Conservation (phyloP, 1,140 invertebrate genomes). For the Magallana gigas region DNA sequence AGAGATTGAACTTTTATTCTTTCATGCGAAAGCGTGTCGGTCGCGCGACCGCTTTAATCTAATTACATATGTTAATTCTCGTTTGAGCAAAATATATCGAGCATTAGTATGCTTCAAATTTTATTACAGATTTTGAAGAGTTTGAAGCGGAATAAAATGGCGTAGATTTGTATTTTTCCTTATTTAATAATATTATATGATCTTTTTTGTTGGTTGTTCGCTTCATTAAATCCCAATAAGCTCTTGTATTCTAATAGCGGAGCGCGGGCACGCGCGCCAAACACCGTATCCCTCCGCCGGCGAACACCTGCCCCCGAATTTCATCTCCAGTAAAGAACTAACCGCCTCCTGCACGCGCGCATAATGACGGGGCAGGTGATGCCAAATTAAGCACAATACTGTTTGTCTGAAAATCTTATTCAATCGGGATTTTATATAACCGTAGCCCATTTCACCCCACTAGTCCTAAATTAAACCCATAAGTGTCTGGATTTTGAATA, state of each 20-base stretch:
- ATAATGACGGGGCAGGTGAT: constrained; percentile 27
- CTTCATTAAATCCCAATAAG: constrained; percentile 36
- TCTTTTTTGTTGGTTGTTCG: constrained; percentile 11
- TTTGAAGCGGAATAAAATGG: constrained; percentile 22
- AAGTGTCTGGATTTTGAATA: constrained; percentile 19
- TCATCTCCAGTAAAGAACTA: constrained; percentile 27
- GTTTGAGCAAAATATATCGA: neutral
- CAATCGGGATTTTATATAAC: constrained; percentile 28
- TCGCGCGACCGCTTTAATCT: constrained; percentile 12
- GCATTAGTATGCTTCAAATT: neutral
- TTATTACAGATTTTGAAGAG: neutral
- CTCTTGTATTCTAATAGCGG: neutral
- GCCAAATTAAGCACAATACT: constrained; percentile 27
- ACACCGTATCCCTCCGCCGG: constrained; percentile 12
- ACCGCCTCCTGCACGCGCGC: constrained; percentile 29
- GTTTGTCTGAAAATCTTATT: constrained; percentile 32
- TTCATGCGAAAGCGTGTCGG: neutral
- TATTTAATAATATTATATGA: constrained; percentile 22
- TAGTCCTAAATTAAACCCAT: neutral
- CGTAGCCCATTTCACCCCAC: neutral
- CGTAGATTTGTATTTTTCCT: neutral
- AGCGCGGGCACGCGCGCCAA: constrained; percentile 18
- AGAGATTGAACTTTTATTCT: neutral
- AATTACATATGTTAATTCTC: constrained; percentile 25
- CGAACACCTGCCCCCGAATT: constrained; percentile 30